Base-by-base conservation (phyloP, 2,888 invertebrate genomes). In the Drosophila hamatofila region DNA sequence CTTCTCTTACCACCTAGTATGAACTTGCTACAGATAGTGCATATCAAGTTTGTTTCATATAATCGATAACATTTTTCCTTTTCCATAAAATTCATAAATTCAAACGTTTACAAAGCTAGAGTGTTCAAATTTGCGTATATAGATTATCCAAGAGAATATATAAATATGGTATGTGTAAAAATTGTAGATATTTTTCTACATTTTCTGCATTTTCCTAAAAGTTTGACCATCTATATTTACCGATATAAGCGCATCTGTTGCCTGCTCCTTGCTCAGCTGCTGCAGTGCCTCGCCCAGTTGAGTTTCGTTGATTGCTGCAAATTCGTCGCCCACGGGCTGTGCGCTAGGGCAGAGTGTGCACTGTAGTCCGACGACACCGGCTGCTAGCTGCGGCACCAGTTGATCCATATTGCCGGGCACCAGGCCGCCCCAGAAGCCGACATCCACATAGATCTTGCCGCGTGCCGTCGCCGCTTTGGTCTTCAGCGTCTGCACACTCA, bases 371-470 rank as follows among this genome's bases (percentile, higher is more conserved):
- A 96, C 95, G 1, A 96, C 96, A 2, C 96, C 96, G 58, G 94
- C 94, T 11, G 94, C 92, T 1, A 96, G 93, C 70, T 96, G 92
- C 11, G 94, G 93, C 39, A 92, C 91, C 30, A 96, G 91, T 1
- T 95, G 94, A 72, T 72, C 79, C 0, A 42, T 41, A 91, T 96
- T 96, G 67, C 94, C 95, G 0, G 95, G 95, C 54, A 96, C 94
- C 1, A 96, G 94, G n/a, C 96, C 96, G n/a, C 96, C 96, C 96
- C 96, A 96, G 91, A 96, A 96, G 4, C 95, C 96, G 49, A 96
- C 95, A 89, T 96, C 96, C 0, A 96, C 95, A 78, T 93, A 95
- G 27, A 95, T 93, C 78, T 95, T 94, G 2, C 94, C 94, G 42
- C 93, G 91, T 0, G 96, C 96, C 3, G 94, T 94, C 14, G 92